Base-by-base conservation (phyloP, 1,140 invertebrate genomes). In the Aporrectodea caliginosa region DNA sequence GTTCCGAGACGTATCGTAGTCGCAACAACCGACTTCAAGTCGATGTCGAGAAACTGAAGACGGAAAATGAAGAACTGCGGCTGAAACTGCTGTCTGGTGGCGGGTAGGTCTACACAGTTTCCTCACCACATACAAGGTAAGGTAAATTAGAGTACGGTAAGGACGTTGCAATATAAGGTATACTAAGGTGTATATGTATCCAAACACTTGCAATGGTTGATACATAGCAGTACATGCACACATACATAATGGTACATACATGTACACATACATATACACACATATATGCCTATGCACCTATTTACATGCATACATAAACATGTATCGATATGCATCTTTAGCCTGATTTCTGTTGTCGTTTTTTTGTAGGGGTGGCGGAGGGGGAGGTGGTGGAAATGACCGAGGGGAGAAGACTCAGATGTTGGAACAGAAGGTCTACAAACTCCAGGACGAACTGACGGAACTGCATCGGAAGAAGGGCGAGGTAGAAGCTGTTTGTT, bases 391-490 rank as follows among this genome's bases (percentile, higher is more conserved):
- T 68, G 81, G 78, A 12, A 58, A 58, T 22, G 43, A 58, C 43
- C 6, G 43, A 68, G 83, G 82, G 34, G 83, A 83, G 35, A 84
- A 75, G 58, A 80, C 78, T 34, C 80, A 83, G 35, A 79, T 80
- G 0, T 89, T 96, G 72, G 94, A 96, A 89, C 94, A 95, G 83
- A 95, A 95, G 88, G 86, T 96, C 34, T 89, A 95, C 75, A 90
- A 90, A 29, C 92, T 97, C 85, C 95, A 97, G 86, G 96, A 98
- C 90, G 96, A 98, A 87, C 88, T 98, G 1, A 96, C 95, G 12
- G 94, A 94, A 77, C 86, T 98, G 34, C 95, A 97, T 85, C 92
- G 93, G 84, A 91, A 93, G 77, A 92, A 94, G 88, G 94, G 95
- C 75, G 95, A 98, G 84, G 87, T 88, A 79, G 43, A 75, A 73